phyloP scores from a whole-genome alignment of 2,888 invertebrate species.

The Acanthosepion esculentum region DNA sequence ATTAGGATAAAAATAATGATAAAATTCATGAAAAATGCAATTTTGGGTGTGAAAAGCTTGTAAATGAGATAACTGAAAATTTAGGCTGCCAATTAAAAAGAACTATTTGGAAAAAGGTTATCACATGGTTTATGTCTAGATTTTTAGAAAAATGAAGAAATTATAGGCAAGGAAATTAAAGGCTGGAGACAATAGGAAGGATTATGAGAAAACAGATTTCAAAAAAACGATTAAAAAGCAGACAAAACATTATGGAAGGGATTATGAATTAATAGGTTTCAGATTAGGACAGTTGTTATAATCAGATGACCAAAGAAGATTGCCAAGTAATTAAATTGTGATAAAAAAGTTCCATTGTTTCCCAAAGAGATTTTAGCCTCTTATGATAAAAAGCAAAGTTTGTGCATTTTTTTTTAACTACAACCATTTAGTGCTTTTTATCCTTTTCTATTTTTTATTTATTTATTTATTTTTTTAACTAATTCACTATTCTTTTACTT shows the following conservation, averaged over 20 bases:
- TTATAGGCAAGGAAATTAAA: background rate
- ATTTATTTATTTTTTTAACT: background rate
- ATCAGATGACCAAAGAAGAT: background rate
- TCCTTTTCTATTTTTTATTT: background rate
- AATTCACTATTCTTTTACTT: background rate
- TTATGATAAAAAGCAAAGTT: background rate
- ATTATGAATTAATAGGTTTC: background rate
- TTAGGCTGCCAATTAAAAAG: background rate
- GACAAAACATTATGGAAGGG: background rate
- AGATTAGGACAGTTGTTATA: slow-evolving; percentile 8
- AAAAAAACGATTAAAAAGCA: background rate
- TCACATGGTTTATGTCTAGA: background rate
- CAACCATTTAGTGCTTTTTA: too few relatives aligned
- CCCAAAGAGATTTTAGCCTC: slow-evolving; percentile 18
- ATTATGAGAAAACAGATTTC: background rate
- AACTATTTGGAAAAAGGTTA: background rate
- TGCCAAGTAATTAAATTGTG: background rate
- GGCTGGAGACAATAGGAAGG: background rate
- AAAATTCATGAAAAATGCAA: too few relatives aligned
- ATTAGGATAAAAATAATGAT: too few relatives aligned
- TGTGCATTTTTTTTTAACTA: background rate
- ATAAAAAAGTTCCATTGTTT: slow-evolving; percentile 8
- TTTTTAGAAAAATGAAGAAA: background rate
- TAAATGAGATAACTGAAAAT: background rate
- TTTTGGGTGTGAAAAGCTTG: background rate